Evolutionary conservation across 1,140 invertebrate genomes (phyloP).

Genomic region (Penaeus chinensis): DNA sequence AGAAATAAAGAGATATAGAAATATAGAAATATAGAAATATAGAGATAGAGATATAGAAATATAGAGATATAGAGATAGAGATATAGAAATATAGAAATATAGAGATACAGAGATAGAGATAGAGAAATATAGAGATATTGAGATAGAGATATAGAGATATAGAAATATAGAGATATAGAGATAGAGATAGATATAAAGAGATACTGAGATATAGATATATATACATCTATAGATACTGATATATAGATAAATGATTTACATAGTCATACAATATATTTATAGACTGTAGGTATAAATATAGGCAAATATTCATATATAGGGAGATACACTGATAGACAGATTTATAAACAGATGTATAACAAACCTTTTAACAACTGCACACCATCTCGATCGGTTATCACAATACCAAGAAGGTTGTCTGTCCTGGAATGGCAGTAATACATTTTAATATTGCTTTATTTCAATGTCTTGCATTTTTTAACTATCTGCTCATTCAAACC

Average conservation of each 20-base stretch:
- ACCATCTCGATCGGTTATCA: constrained; percentile 51
- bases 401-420: constrained; percentile 43
- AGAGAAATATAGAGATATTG: no score
- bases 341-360: not conserved
- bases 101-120: no score
- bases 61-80: no score
- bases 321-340: not conserved
- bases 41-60: no score
- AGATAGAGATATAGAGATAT: no score
- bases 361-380: constrained; percentile 49
- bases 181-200: no score
- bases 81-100: no score
- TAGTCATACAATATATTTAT: not conserved
- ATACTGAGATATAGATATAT: no score
- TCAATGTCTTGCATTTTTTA: not conserved
- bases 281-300: not conserved
- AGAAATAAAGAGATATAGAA: no score
- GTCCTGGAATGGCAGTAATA: constrained; percentile 28
- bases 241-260: not conserved
- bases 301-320: not conserved
- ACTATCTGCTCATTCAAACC: not conserved
- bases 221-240: no score
- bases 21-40: no score
- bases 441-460: not conserved
- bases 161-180: no score